Conservation (phyloP, 2,797 vertebrate species). For the Pseudocheirus occidentalis region DNA sequence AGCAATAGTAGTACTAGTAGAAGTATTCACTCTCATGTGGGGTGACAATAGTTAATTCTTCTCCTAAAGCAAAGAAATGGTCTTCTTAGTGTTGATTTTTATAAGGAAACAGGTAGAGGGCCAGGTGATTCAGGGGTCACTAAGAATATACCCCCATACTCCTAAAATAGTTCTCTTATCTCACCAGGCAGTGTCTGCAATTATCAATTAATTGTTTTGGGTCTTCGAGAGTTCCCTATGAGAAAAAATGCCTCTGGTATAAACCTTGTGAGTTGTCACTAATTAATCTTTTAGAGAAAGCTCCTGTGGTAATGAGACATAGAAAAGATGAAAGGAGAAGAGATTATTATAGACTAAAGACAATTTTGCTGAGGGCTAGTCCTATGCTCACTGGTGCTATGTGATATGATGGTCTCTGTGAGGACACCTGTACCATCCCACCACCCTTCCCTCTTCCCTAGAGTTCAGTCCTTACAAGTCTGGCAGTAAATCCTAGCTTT, state of each 20-base stretch:
- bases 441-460: neutral
- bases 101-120: neutral
- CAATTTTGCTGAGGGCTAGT: neutral
- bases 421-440: neutral
- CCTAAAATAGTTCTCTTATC: neutral
- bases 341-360: neutral
- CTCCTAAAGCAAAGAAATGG: neutral
- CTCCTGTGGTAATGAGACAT: rapidly evolving
- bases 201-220: neutral
- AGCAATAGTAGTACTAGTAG: neutral
- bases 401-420: rapidly evolving
- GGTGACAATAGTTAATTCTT: neutral
- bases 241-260: rapidly evolving
- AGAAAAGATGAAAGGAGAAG: no score
- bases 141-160: neutral
- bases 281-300: rapidly evolving
- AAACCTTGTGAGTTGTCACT: neutral
- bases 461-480: neutral
- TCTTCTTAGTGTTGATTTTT: neutral
- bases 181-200: neutral
- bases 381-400: rapidly evolving
- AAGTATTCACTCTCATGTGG: neutral
- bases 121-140: neutral
- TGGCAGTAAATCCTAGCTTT: neutral
- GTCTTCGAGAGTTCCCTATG: rapidly evolving